These are phyloP conservation scores for Scaptomyza graminum DNA, from an alignment of 1,140 invertebrate genomes.

Conservation along the genomic window DNA sequence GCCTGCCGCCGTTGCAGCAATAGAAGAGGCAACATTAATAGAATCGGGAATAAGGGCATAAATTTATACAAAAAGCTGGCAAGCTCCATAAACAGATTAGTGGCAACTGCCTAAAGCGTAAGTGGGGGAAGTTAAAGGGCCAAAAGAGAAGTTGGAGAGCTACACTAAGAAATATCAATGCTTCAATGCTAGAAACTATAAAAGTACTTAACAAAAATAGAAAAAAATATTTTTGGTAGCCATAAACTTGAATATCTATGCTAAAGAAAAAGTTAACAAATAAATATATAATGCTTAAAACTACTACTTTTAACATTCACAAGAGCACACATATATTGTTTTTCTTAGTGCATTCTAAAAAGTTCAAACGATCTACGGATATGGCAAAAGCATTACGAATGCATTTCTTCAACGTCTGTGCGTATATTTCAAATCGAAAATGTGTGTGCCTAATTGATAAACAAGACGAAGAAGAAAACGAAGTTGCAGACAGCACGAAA, in stretches of 20 bases:
- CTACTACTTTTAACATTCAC: too few relatives aligned
- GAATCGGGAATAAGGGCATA: conserved; percentile 53
- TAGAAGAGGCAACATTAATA: conserved; percentile 54
- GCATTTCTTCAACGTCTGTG: conserved; percentile 41
- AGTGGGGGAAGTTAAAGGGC: neutral
- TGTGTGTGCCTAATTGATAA: conserved; percentile 73
- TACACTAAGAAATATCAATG: neutral
- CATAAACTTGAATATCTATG: too few relatives aligned
- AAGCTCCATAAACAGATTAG: conserved; percentile 75
- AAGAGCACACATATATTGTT: neutral
- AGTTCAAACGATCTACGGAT: conserved; percentile 28
- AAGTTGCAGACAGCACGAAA: neutral
- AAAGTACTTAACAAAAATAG: too few relatives aligned
- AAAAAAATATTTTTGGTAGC: too few relatives aligned
- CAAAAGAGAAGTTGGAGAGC: neutral
- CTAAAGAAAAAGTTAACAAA: too few relatives aligned
- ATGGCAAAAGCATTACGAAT: conserved; percentile 59
- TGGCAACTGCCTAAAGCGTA: conserved; percentile 28
- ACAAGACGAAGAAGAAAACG: conserved; percentile 53
- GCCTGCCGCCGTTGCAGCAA: conserved; percentile 7
- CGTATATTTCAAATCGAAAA: conserved; percentile 27
- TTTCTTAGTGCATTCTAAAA: neutral
- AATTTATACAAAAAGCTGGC: conserved; percentile 39
- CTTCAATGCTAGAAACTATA: too few relatives aligned
- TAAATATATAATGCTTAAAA: too few relatives aligned